Conservation (phyloP, 2,888 invertebrate species). For the Leptopilina syphax region DNA sequence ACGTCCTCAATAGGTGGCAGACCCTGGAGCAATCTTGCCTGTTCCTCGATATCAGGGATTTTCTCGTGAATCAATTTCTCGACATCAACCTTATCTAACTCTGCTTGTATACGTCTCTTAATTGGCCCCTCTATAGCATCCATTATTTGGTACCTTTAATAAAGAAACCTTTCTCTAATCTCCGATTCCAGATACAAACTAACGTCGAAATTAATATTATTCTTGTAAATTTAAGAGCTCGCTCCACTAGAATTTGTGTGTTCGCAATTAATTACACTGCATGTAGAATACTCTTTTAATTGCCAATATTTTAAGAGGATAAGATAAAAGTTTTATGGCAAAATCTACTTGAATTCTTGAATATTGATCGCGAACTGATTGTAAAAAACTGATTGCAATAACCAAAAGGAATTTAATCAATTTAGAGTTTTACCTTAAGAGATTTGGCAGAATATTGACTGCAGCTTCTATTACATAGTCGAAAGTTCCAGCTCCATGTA, state of each 20-base stretch:
- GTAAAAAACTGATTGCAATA: background rate
- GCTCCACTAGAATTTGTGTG: no score
- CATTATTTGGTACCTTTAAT: conserved; percentile 86
- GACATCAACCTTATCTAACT: conserved; percentile 85
- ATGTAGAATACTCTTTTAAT: no score
- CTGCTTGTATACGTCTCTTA: conserved; percentile 85
- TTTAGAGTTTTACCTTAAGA: conserved; percentile 79
- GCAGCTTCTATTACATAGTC: conserved; percentile 90
- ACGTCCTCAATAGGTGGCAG: conserved; percentile 64
- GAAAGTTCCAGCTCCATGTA: conserved; percentile 90
- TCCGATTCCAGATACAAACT: background rate
- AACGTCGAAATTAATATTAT: background rate
- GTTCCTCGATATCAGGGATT: conserved; percentile 82
- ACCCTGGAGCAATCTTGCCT: conserved; percentile 75
- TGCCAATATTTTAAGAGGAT: no score
- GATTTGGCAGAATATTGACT: conserved; percentile 90
- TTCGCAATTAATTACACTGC: no score
- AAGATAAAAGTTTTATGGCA: background rate
- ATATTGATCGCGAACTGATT: background rate
- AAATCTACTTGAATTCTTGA: no score
- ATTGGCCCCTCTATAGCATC: conserved; percentile 89
- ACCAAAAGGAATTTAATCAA: background rate
- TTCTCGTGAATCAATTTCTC: conserved; percentile 86
- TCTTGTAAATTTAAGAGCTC: no score
- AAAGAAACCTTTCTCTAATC: conserved; percentile 19